These are phyloP conservation scores for Megaceryle maxima DNA, from an alignment of 2,113 vertebrate genomes.

Conservation along the genomic window DNA sequence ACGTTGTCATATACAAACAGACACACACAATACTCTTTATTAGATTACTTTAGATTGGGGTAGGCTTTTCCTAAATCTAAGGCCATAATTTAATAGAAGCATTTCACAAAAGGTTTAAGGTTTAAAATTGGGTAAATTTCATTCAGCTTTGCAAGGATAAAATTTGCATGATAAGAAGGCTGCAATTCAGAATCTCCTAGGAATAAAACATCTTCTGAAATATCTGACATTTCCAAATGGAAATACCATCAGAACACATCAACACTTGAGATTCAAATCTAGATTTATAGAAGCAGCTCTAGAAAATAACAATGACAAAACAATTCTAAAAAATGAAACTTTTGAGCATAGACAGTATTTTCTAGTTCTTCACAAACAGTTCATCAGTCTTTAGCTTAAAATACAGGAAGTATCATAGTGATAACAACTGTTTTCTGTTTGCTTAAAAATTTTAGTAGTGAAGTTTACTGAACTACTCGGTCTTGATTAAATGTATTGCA, in stretches of 20 bases:
- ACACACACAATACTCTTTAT: not conserved
- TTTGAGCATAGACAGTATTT: not conserved
- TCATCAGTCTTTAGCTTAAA: not conserved
- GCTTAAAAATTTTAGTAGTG: not conserved
- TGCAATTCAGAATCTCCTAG: not conserved
- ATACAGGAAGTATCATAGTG: not conserved
- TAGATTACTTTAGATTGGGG: not conserved
- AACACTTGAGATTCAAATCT: not conserved
- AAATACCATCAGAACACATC: not conserved
- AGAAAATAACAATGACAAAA: not conserved
- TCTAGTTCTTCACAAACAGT: not conserved
- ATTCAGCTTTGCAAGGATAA: not conserved
- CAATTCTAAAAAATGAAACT: not conserved
- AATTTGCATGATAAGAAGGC: not conserved
- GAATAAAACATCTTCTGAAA: slow-evolving; percentile 1
- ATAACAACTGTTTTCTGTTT: not conserved
- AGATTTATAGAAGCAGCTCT: not conserved
- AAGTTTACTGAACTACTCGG: not conserved
- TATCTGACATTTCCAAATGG: not conserved
- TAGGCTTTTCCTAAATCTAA: not conserved
- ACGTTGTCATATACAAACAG: not conserved
- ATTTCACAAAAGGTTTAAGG: not conserved
- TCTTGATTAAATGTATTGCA: not conserved
- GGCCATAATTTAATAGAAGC: not conserved
- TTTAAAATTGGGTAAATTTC: not conserved